These are phyloP conservation scores for Lochmaea crataegi DNA, from an alignment of 2,888 invertebrate genomes.

Conservation along the genomic window DNA sequence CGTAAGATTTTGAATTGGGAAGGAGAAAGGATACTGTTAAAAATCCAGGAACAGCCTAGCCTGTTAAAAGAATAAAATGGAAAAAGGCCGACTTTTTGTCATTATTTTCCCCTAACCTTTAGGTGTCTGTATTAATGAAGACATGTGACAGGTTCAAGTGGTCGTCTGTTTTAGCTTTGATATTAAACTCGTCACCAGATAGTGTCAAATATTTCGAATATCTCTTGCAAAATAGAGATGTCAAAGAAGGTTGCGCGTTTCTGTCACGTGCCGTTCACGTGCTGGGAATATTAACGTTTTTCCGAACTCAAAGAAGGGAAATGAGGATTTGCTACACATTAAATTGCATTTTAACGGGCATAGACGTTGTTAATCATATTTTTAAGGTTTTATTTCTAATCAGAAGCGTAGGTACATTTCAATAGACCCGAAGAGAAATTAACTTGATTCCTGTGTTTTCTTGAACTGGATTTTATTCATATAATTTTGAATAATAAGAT, in stretches of 20 bases:
- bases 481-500: too few relatives aligned
- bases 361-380: slow-evolving; percentile 23
- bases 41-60: background rate
- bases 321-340: background rate
- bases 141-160: slow-evolving; percentile 32
- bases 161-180: slow-evolving; percentile 34
- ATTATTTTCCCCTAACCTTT: slow-evolving; percentile 9
- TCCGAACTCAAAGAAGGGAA: slow-evolving; percentile 32
- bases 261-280: slow-evolving; percentile 55
- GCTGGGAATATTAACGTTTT: slow-evolving; percentile 61
- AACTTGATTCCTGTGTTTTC: too few relatives aligned
- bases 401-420: too few relatives aligned
- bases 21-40: too few relatives aligned
- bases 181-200: slow-evolving; percentile 48
- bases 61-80: background rate
- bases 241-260: slow-evolving; percentile 47
- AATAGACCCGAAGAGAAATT: too few relatives aligned
- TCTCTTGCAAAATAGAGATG: slow-evolving; percentile 56
- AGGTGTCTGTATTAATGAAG: slow-evolving; percentile 12
- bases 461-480: too few relatives aligned
- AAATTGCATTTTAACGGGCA: slow-evolving; percentile 22
- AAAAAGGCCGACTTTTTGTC: background rate
- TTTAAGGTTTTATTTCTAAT: background rate
- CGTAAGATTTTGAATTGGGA: too few relatives aligned
- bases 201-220: slow-evolving; percentile 59